These are phyloP conservation scores for Jacana jacana DNA, from an alignment of 2,113 vertebrate species.

Conservation along the genomic window DNA sequence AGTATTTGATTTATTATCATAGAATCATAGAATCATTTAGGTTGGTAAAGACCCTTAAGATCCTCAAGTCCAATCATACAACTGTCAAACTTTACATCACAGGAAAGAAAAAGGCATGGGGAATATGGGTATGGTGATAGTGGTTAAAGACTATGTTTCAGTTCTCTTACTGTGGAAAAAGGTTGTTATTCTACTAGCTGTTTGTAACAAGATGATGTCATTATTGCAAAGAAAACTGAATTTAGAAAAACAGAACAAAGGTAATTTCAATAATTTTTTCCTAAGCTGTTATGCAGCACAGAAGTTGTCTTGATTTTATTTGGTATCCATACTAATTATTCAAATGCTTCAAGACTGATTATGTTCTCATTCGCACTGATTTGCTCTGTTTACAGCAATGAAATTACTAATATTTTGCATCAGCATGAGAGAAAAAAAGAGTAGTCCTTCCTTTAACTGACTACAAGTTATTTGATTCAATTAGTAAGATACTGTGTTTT, in stretches of 20 bases:
- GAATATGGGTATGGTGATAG: not conserved
- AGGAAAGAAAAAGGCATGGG: not conserved
- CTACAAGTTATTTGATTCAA: not conserved
- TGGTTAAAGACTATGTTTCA: not conserved
- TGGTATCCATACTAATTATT: not conserved
- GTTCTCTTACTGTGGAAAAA: not conserved
- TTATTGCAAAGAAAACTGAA: not conserved
- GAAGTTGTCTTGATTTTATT: not conserved
- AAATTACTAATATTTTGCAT: not conserved
- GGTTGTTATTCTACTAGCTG: not conserved
- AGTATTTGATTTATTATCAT: not conserved
- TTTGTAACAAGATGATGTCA: not conserved
- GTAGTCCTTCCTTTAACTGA: not conserved
- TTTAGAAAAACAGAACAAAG: not conserved
- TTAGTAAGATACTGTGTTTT: not conserved
- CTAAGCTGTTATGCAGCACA: not conserved
- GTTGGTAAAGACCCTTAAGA: not conserved
- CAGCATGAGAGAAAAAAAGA: not conserved
- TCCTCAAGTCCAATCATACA: not conserved
- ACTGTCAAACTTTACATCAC: not conserved
- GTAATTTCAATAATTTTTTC: not conserved
- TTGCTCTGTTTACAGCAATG: not conserved
- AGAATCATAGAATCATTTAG: not conserved
- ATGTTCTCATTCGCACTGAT: not conserved
- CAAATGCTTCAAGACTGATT: not conserved